Base-by-base conservation (phyloP, 2,888 invertebrate genomes). In the Pandemis heparana region DNA sequence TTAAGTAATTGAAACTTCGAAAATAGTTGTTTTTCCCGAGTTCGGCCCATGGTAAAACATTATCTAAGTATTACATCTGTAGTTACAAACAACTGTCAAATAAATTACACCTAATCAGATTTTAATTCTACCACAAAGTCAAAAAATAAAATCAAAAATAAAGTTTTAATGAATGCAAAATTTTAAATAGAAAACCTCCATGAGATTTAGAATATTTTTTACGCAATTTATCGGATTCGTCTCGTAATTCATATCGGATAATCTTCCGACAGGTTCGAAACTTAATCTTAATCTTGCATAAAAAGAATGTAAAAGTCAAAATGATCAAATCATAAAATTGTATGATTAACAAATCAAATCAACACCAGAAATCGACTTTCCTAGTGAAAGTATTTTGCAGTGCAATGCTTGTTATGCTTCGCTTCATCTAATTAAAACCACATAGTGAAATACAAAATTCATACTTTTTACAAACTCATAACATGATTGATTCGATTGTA, bases 331-430 rank as follows among this genome's bases (percentile, higher is more conserved):
- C 18, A 43, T 43, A 8, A 6, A 16, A 41, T 43, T 43, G 43
- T 41, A 53, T 53, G 7, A 63, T 41, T 12, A 63, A 39, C 23
- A 43, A 43, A 53, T 41, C 38, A 39, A 9, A 39, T 46, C 56
- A 56, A 32, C 39, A 46, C 67, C 63, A 38, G 69, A 48, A 64
- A 73, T 69, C 23, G 48, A 51, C 48, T 64, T 60, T 64, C 53
- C 32, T 6, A 61, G 74, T 60, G 74, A 70, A 70, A 74, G 74
- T 74, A 16, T n/a, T 43, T 39, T 56, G 66, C 66, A 12, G 39
- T 73, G 74, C 65, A 70, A 46, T 59, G 64, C 48, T 68, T 64
- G 69, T 65, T 61, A 60, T 61, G 74, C 70, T 70, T 70, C 43
- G 39, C 38, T 74, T 60, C 64, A 60, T 70, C 18, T 65, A 18